phyloP scores from a whole-genome alignment of 2,888 invertebrate genomes.

The Polydrusus cervinus region DNA sequence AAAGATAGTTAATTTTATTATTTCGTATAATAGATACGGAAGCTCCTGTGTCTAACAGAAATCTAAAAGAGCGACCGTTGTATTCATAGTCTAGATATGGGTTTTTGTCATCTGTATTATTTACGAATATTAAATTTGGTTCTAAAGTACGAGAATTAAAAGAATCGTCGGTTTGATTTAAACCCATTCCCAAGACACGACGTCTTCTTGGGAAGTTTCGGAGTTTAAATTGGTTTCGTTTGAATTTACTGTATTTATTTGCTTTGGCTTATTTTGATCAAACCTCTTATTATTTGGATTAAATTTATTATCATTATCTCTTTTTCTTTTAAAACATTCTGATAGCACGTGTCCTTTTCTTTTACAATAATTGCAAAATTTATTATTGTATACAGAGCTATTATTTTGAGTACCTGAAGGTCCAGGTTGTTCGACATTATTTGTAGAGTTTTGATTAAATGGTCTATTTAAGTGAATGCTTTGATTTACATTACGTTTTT shows the following conservation, averaged over 20 bases:
- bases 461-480: not conserved
- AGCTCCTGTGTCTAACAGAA: not conserved
- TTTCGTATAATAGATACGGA: not conserved
- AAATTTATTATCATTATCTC: conserved; percentile 24
- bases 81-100: not conserved
- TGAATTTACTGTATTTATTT: not conserved
- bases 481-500: conserved; percentile 2
- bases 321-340: conserved; percentile 48
- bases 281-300: not conserved
- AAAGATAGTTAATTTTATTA: not conserved
- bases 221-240: not conserved
- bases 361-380: conserved; percentile 2
- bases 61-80: not conserved
- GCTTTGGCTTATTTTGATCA: not conserved
- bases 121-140: not conserved
- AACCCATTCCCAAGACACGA: not conserved
- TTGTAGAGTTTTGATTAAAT: not conserved
- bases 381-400: not conserved
- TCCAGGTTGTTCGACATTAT: not conserved
- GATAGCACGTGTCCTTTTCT: not conserved
- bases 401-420: not conserved
- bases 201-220: not conserved
- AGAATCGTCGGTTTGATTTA: not conserved
- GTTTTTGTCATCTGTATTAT: not conserved
- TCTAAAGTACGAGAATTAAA: not conserved